Percentiles rank a stretch among this genome's conserved stretches.
These are phyloP conservation scores for Anser cygnoides DNA, from an alignment of 2,113 vertebrate species.

Conservation along the genomic window DNA sequence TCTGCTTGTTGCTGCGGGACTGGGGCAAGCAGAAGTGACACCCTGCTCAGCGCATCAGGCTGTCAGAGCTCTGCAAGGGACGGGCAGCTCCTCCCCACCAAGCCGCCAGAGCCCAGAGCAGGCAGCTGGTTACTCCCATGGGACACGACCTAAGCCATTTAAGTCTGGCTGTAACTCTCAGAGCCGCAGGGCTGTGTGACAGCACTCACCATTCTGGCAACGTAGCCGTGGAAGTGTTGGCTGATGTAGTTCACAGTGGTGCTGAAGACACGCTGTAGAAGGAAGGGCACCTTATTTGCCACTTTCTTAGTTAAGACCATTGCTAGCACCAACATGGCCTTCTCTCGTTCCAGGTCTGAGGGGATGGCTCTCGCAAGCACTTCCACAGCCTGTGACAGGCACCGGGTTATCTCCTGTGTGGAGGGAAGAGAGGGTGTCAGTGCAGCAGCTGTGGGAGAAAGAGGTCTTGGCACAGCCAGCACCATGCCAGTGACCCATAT, in stretches of 20 bases:
- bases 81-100: not conserved
- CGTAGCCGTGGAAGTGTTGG: slow-evolving; percentile 32
- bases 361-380: slow-evolving; percentile 25
- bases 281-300: slow-evolving; percentile 69
- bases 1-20: not conserved
- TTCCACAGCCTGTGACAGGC: slow-evolving; percentile 68
- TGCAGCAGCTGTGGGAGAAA: not conserved
- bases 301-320: slow-evolving; percentile 85
- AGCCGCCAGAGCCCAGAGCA: not conserved
- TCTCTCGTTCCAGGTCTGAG: slow-evolving; percentile 76
- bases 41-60: not conserved
- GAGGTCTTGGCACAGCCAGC: not conserved
- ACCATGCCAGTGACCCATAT: not conserved
- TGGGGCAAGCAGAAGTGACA: not conserved
- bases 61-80: not conserved
- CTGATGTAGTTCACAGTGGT: slow-evolving; percentile 73
- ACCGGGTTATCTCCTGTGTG: slow-evolving; percentile 70
- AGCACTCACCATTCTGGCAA: slow-evolving; percentile 54
- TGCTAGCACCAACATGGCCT: slow-evolving; percentile 75
- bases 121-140: not conserved
- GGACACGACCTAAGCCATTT: not conserved
- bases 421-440: not conserved
- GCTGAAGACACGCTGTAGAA: slow-evolving; percentile 75
- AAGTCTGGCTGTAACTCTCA: not conserved
- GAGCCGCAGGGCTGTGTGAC: not conserved